These are phyloP conservation scores for Tenthredo distinguenda DNA, from an alignment of 2,888 invertebrate species.

Conservation along the genomic window DNA sequence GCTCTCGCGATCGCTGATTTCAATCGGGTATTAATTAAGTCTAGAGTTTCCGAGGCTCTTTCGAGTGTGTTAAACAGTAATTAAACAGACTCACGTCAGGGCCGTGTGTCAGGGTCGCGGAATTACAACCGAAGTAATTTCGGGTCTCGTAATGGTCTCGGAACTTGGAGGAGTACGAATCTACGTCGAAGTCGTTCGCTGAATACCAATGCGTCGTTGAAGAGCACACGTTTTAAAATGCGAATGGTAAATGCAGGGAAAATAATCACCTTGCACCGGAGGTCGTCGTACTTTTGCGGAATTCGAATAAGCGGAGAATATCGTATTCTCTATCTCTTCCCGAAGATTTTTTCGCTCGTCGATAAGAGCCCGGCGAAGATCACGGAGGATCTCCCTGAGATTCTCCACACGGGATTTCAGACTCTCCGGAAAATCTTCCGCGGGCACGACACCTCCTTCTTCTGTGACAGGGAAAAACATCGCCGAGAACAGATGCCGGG, in stretches of 20 bases:
- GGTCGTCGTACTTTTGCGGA: not conserved
- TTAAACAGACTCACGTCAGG: conserved; percentile 21
- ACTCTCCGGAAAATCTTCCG: not conserved
- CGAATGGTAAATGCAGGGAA: not conserved
- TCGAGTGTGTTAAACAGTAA: not conserved
- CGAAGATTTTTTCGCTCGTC: conserved; percentile 61
- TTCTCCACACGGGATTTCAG: conserved; percentile 49
- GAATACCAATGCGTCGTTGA: not conserved
- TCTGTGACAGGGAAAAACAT: conserved; percentile 12
- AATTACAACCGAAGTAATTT: conserved; percentile 12
- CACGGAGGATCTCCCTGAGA: conserved; percentile 56
- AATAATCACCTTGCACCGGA: conserved; percentile 34
- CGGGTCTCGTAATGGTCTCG: not conserved
- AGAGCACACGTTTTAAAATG: not conserved
- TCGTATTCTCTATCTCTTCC: conserved; percentile 59
- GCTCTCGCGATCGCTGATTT: not conserved
- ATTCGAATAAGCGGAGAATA: conserved; percentile 7
- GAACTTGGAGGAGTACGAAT: conserved; percentile 17
- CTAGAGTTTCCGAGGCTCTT: not conserved
- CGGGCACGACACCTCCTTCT: not conserved
- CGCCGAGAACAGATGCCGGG: not conserved
- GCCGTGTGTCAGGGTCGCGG: not conserved
- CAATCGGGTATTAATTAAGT: not conserved
- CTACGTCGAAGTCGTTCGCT: not conserved
- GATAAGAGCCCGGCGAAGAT: conserved; percentile 59